phyloP scores from a whole-genome alignment of 2,113 vertebrate species.

The Cyanoramphus novaezelandiae region DNA sequence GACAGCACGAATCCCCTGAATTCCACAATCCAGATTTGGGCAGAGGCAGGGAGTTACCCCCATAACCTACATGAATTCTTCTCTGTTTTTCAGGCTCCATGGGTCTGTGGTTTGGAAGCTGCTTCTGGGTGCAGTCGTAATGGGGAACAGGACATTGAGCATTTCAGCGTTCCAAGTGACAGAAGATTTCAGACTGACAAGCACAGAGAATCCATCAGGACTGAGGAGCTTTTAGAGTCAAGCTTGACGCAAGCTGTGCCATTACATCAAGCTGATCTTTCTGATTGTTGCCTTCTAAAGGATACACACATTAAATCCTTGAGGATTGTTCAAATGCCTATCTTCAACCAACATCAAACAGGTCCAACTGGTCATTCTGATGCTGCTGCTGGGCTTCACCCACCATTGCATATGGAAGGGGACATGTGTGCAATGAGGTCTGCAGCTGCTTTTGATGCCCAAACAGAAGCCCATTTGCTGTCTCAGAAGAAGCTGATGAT shows the following conservation, averaged over 20 bases:
- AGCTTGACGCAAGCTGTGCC: background rate
- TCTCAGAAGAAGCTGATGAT: background rate
- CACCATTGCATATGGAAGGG: background rate
- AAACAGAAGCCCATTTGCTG: background rate
- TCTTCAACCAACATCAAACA: background rate
- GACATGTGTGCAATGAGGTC: slow-evolving; percentile 31
- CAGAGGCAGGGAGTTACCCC: rapidly evolving
- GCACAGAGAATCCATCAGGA: background rate
- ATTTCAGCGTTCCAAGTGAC: background rate
- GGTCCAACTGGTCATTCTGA: background rate
- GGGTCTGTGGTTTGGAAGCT: background rate
- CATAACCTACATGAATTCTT: background rate
- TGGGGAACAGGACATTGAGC: background rate
- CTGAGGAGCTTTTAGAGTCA: background rate
- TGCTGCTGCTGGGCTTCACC: background rate
- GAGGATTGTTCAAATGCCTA: background rate
- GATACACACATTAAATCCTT: background rate
- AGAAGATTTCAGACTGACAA: background rate
- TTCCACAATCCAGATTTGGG: background rate
- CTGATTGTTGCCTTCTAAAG: background rate
- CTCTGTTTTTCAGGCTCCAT: slow-evolving; percentile 42
- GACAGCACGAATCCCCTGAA: background rate
- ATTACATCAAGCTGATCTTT: background rate
- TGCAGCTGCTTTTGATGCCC: background rate
- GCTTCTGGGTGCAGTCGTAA: background rate